phyloP scores from a whole-genome alignment of 2,888 invertebrate genomes.

The Bellardia pandia region DNA sequence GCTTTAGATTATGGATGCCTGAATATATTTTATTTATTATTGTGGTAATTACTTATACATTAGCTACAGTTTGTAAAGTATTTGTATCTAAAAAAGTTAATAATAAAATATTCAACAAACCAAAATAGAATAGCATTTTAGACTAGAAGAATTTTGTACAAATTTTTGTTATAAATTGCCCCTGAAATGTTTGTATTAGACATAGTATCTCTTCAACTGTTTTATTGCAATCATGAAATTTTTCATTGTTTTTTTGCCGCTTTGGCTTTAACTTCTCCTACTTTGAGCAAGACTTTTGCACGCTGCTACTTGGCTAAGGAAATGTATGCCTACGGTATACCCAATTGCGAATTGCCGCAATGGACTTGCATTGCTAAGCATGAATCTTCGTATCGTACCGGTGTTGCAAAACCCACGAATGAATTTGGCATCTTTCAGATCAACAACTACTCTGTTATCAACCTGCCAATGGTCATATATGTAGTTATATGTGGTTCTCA shows the following conservation, averaged over 20 bases:
- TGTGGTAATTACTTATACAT: too few relatives aligned
- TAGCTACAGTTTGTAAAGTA: too few relatives aligned
- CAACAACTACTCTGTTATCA: conserved; percentile 79
- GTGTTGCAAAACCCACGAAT: conserved; percentile 79
- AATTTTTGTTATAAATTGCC: background rate
- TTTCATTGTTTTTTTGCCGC: conserved; percentile 15
- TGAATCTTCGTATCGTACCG: conserved; percentile 78
- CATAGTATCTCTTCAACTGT: conserved; percentile 36
- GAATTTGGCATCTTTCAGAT: conserved; percentile 76
- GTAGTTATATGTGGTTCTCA: too few relatives aligned
- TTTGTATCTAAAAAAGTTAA: too few relatives aligned
- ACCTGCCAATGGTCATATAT: conserved; percentile 71
- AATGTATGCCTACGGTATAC: conserved; percentile 77
- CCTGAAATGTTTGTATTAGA: too few relatives aligned
- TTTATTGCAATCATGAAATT: conserved; percentile 3
- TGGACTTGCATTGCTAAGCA: conserved; percentile 77
- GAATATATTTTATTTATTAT: too few relatives aligned
- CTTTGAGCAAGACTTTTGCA: conserved; percentile 73
- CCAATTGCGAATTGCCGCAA: conserved; percentile 75
- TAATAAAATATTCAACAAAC: too few relatives aligned
- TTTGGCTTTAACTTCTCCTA: conserved; percentile 72
- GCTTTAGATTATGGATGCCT: too few relatives aligned
- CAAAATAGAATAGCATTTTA: background rate
- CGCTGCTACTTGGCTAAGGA: conserved; percentile 78
- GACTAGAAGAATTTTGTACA: too few relatives aligned